These are phyloP conservation scores for Pseudachorutes palmiensis DNA, from an alignment of 1,140 invertebrate species.

Conservation along the genomic window DNA sequence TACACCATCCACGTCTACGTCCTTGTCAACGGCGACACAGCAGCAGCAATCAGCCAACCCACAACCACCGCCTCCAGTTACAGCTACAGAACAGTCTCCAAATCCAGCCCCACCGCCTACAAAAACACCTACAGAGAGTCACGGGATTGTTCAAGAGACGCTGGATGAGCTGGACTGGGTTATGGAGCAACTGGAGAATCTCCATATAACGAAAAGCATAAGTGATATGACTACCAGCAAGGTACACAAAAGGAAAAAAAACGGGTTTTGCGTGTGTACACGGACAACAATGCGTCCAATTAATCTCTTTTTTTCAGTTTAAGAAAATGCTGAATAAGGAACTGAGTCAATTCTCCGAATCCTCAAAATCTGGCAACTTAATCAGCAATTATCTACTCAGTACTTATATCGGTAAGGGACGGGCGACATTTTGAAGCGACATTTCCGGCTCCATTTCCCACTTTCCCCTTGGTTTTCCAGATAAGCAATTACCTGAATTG, in stretches of 20 bases:
- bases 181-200: constrained; percentile 96
- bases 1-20: constrained; percentile 5
- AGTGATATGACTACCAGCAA: constrained; percentile 99
- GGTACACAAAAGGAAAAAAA: no score
- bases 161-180: constrained; percentile 99
- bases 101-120: constrained; percentile 1
- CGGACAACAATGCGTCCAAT: not conserved
- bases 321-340: constrained; percentile 99
- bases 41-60: not conserved
- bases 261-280: no score
- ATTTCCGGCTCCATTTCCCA: no score
- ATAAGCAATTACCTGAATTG: constrained; percentile 2
- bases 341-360: constrained; percentile 96
- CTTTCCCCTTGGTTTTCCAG: no score
- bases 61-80: not conserved
- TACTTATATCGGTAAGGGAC: constrained; percentile 93
- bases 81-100: not conserved
- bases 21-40: not conserved
- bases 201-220: constrained; percentile 97
- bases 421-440: no score
- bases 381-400: constrained; percentile 98
- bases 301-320: constrained; percentile 65
- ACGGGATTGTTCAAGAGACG: constrained; percentile 55
- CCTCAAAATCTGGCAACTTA: constrained; percentile 96
- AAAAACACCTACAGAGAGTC: not conserved